A percentile compares a stretch with the other conserved stretches of the same genome.
phyloP scores from a whole-genome alignment of 1,140 invertebrate genomes.

The Saccostrea cuccullata region DNA sequence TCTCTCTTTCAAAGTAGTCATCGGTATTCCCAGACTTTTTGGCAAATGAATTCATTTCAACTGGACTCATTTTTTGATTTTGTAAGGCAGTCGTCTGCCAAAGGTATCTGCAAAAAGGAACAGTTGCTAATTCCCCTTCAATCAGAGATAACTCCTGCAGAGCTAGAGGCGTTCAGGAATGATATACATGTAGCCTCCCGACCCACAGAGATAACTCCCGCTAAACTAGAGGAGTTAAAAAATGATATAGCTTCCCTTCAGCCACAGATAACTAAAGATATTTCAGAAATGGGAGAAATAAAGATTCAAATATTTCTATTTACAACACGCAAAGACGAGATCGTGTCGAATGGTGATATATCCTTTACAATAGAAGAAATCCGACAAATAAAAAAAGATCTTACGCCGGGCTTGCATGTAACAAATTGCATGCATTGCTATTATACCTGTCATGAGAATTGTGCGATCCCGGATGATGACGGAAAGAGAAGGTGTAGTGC shows the following conservation, averaged over 20 bases:
- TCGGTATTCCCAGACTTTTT: neutral
- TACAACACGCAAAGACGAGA: neutral
- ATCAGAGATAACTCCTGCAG: neutral
- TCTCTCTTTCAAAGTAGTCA: neutral
- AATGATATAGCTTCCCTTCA: neutral
- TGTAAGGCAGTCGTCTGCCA: neutral
- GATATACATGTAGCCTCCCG: neutral
- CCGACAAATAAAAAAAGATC: neutral
- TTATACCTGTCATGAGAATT: neutral
- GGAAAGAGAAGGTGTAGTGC: neutral
- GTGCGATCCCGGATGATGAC: neutral
- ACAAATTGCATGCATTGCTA: neutral
- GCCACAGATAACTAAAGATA: neutral
- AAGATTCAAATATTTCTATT: neutral
- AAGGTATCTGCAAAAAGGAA: neutral
- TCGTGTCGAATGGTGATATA: neutral
- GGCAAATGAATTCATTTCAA: neutral
- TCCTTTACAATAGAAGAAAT: conserved; percentile 23
- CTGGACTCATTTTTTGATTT: neutral
- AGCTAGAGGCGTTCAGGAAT: neutral
- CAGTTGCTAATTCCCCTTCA: neutral
- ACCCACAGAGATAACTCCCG: neutral
- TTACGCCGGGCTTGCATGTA: neutral
- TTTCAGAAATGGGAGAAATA: neutral
- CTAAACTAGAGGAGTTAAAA: neutral